Percentiles rank a stretch among this genome's conserved stretches.
Evolutionary conservation across 1,140 invertebrate species (phyloP).

Genomic region (Melanaphis sacchari): DNA sequence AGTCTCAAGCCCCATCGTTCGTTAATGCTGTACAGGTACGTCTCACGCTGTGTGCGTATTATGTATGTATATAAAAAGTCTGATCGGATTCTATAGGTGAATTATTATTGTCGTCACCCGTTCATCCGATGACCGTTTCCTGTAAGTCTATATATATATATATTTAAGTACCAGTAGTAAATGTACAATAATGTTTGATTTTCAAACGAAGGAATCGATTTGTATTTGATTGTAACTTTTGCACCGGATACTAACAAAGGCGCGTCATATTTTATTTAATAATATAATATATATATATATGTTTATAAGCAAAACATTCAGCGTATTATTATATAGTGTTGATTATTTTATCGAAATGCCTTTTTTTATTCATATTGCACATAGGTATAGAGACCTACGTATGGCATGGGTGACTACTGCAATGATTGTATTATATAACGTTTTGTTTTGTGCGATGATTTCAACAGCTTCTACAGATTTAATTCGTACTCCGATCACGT

Average conservation of each 20-base stretch:
- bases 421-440: not conserved
- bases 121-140: not conserved
- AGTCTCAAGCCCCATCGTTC: too few relatives aligned
- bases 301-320: not conserved
- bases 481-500: not conserved
- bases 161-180: not conserved
- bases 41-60: not conserved
- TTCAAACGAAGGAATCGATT: not conserved
- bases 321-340: not conserved
- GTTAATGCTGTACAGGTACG: not conserved
- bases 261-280: not conserved
- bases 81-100: not conserved
- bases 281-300: not conserved
- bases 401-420: not conserved
- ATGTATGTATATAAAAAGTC: not conserved
- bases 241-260: not conserved
- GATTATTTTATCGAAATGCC: not conserved
- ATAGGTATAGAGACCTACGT: not conserved
- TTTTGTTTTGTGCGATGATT: not conserved
- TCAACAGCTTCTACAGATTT: not conserved
- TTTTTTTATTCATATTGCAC: not conserved
- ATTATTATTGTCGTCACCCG: not conserved
- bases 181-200: not conserved
- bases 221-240: constrained; percentile 10
- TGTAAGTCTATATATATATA: not conserved